Evolutionary conservation across 2,888 invertebrate species (phyloP).

Genomic region (Rotaria sp.): DNA sequence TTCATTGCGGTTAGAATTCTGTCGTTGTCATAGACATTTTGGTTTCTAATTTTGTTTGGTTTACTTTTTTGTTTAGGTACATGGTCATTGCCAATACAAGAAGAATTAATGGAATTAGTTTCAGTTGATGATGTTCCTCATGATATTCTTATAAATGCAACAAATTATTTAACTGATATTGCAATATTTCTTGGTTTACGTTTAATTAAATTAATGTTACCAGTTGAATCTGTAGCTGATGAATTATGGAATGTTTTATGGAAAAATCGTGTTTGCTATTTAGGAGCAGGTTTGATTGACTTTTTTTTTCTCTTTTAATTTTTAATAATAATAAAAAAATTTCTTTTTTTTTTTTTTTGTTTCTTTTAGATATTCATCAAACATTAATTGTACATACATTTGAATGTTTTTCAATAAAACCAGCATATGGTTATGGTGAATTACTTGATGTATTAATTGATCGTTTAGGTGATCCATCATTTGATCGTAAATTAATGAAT

Average conservation of each 20-base stretch:
- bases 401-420: neutral
- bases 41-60: no score
- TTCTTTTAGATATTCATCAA: neutral
- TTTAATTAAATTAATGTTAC: constrained; percentile 16
- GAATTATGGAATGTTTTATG: constrained; percentile 20
- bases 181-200: constrained; percentile 17
- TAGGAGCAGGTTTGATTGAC: neutral
- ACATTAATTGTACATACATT: constrained; percentile 7
- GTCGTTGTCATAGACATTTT: no score
- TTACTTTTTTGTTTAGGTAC: neutral
- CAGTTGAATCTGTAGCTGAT: neutral
- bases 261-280: constrained; percentile 29
- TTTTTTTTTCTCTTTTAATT: no score
- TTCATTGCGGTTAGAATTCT: no score
- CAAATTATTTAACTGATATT: constrained; percentile 22
- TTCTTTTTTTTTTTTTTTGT: neutral
- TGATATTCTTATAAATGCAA: neutral
- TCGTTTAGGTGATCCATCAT: neutral
- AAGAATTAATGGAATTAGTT: constrained; percentile 12
- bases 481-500: constrained; percentile 23
- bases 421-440: constrained; percentile 23
- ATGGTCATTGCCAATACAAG: constrained; percentile 22
- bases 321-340: neutral
- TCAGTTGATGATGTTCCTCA: neutral
- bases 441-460: constrained; percentile 27